These are phyloP conservation scores for Thamnophis elegans DNA, from an alignment of 2,797 vertebrate species.

Conservation along the genomic window DNA sequence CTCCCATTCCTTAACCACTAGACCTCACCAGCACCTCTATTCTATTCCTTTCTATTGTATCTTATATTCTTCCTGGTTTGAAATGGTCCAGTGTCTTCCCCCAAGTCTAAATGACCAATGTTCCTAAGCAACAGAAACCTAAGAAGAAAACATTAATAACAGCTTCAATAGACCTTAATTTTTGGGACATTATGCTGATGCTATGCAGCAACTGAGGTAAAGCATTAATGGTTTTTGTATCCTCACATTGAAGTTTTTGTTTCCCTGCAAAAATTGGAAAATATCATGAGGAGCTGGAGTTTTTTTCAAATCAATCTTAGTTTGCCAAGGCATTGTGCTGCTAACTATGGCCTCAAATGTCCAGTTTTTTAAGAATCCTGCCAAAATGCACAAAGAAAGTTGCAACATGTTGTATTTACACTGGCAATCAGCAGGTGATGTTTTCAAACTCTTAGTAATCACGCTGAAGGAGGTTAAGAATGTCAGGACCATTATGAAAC, in stretches of 20 bases:
- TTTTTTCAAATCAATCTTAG: neutral
- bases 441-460: neutral
- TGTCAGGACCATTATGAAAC: neutral
- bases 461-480: neutral
- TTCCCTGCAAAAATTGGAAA: neutral
- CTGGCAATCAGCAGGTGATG: neutral
- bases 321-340: neutral
- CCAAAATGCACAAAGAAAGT: neutral
- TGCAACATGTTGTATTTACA: neutral
- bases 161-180: neutral
- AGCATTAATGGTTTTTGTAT: neutral
- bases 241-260: slow-evolving; percentile 8
- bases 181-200: neutral
- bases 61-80: neutral
- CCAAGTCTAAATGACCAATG: neutral
- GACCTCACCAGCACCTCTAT: neutral
- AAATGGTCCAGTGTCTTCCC: neutral
- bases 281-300: neutral
- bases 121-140: neutral
- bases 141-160: neutral
- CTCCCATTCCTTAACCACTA: neutral
- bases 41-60: neutral
- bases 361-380: neutral
- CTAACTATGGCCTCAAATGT: neutral
- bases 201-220: neutral